A percentile compares a stretch with the other conserved stretches of the same genome.
Conservation (phyloP, 2,113 vertebrate genomes). For the Ondatra zibethicus region DNA sequence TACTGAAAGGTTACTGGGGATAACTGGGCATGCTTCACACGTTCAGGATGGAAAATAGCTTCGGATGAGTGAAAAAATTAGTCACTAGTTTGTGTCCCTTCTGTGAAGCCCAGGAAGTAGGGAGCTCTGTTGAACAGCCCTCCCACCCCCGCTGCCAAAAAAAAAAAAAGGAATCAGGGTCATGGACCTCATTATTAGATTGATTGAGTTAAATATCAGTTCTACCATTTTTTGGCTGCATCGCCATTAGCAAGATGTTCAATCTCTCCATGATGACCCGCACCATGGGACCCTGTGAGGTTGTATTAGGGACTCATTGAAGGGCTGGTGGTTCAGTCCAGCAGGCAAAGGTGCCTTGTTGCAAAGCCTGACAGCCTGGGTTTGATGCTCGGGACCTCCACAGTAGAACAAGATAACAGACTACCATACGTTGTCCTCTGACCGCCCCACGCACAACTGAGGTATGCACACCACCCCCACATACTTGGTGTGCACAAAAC, state of each 20-base stretch:
- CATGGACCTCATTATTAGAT: neutral
- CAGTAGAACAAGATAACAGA: neutral
- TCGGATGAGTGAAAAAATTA: neutral
- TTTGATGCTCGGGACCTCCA: neutral
- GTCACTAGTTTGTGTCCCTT: neutral
- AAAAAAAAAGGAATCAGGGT: neutral
- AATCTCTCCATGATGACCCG: neutral
- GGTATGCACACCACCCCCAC: neutral
- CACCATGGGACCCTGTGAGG: neutral
- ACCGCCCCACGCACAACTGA: neutral
- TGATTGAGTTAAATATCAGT: neutral
- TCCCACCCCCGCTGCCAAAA: neutral
- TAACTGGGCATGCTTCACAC: neutral
- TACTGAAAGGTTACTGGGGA: neutral
- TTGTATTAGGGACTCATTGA: neutral
- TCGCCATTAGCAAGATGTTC: neutral
- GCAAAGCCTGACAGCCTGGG: neutral
- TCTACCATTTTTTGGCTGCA: neutral
- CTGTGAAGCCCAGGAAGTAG: neutral
- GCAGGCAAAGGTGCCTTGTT: neutral
- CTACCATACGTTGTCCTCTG: neutral
- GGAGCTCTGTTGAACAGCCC: neutral
- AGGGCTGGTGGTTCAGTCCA: neutral
- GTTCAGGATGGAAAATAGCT: neutral
- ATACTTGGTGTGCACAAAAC: neutral